A percentile compares a stretch with the other conserved stretches of the same genome.
Evolutionary conservation across 2,113 vertebrate species (phyloP).

Genomic region (Gavia stellata): DNA sequence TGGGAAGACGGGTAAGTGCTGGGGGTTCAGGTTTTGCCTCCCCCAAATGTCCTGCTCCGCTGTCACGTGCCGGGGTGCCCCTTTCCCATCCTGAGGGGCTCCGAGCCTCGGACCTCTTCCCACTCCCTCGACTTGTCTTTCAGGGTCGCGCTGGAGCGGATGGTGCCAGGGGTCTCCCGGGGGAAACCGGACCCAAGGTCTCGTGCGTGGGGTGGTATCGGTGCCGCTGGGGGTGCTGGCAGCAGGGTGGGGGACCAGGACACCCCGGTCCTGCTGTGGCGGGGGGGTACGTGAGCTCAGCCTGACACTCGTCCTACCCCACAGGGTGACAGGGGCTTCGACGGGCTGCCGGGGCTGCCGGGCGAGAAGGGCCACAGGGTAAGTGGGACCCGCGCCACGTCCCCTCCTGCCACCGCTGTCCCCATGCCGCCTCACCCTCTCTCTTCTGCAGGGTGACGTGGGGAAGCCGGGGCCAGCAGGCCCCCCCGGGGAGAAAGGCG

Average conservation of each 20-base stretch:
- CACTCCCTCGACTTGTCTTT: not conserved
- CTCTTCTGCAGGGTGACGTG: constrained; percentile 78
- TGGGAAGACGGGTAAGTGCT: constrained; percentile 82
- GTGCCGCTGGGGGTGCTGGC: no score
- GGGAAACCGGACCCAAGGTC: constrained; percentile 88
- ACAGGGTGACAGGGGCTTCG: constrained; percentile 90
- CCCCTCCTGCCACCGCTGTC: not conserved
- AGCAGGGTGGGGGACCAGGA: not conserved
- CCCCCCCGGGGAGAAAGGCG: constrained; percentile 76
- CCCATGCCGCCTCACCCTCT: not conserved
- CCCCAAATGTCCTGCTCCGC: not conserved
- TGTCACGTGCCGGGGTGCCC: not conserved
- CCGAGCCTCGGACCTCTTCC: not conserved
- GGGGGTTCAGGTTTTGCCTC: not conserved
- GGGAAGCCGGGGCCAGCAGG: constrained; percentile 81
- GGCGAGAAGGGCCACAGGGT: constrained; percentile 87
- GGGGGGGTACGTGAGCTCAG: no score
- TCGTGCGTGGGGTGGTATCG: not conserved
- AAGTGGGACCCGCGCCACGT: not conserved
- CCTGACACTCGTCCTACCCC: not conserved
- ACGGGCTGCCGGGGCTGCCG: constrained; percentile 87
- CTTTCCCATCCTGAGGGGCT: not conserved
- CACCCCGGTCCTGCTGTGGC: not conserved
- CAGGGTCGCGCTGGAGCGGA: constrained; percentile 84
- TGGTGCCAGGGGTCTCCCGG: constrained; percentile 85